Evolutionary conservation across 2,113 vertebrate species (phyloP).

Genomic region (Pomatostomus ruficeps): DNA sequence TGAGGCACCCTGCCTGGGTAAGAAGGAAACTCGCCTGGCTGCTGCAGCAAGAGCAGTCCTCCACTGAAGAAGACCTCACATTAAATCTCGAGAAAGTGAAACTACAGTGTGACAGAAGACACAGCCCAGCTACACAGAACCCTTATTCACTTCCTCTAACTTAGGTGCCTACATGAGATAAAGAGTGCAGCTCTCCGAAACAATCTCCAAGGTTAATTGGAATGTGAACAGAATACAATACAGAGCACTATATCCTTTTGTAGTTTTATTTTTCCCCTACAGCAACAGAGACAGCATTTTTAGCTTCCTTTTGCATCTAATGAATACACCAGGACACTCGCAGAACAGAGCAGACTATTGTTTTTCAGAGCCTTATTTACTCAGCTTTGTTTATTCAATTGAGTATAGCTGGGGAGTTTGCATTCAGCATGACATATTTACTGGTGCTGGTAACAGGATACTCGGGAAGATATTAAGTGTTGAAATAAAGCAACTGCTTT

Average conservation of each 20-base stretch:
- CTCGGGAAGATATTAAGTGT: neutral
- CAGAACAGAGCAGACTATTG: neutral
- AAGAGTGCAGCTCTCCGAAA: neutral
- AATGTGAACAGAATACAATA: neutral
- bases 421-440: neutral
- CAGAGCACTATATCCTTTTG: neutral
- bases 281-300: neutral
- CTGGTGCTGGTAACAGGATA: neutral
- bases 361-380: neutral
- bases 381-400: neutral
- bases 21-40: neutral
- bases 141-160: neutral
- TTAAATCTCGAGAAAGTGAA: neutral
- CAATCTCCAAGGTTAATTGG: neutral
- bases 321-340: neutral
- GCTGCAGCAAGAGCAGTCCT: neutral
- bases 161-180: neutral
- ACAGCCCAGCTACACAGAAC: neutral
- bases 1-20: neutral
- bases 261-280: neutral
- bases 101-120: neutral
- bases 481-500: constrained; percentile 17
- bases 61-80: neutral
- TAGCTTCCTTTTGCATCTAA: neutral
- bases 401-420: neutral